A percentile compares a stretch with the other conserved stretches of the same genome.
Evolutionary conservation across 2,888 invertebrate genomes (phyloP).

Genomic region (Hydraecia micacea): DNA sequence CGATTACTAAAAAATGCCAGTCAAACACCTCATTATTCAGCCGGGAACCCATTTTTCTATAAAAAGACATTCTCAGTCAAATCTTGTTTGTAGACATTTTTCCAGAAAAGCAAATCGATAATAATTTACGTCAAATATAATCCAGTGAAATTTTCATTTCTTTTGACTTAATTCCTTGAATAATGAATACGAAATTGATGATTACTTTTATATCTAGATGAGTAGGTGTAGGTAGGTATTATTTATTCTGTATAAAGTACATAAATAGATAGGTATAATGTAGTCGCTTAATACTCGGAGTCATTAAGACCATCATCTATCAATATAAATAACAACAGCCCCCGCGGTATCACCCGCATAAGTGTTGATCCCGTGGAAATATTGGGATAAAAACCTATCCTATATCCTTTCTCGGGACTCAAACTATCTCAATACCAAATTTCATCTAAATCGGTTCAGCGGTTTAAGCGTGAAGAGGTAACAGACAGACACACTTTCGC

Average conservation of each 20-base stretch:
- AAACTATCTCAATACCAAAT: too few species aligned
- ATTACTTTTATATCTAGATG: neutral
- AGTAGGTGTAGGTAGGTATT: neutral
- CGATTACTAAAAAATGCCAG: conserved; percentile 34
- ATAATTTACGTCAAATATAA: conserved; percentile 38
- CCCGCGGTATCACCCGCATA: too few species aligned
- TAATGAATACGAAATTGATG: neutral
- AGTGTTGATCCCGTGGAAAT: too few species aligned
- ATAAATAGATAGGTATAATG: neutral
- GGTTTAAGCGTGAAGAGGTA: too few species aligned
- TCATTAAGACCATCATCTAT: neutral
- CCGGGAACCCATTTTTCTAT: conserved; percentile 33
- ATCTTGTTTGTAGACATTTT: conserved; percentile 28
- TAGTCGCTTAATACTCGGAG: neutral
- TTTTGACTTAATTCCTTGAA: conserved; percentile 11
- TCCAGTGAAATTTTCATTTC: neutral
- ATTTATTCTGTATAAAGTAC: neutral
- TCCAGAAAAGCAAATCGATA: conserved; percentile 37
- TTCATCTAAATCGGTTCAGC: too few species aligned
- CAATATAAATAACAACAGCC: too few species aligned
- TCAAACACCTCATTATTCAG: conserved; percentile 54
- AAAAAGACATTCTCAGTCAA: conserved; percentile 11
- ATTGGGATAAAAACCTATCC: too few species aligned
- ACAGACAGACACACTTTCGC: too few species aligned
- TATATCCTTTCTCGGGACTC: too few species aligned